Evolutionary conservation across 53 echinoderm and acorn worm species (phyloP), one percentile per base, ranked within the genome.

Genomic region (Holothuria scabra): DNA sequence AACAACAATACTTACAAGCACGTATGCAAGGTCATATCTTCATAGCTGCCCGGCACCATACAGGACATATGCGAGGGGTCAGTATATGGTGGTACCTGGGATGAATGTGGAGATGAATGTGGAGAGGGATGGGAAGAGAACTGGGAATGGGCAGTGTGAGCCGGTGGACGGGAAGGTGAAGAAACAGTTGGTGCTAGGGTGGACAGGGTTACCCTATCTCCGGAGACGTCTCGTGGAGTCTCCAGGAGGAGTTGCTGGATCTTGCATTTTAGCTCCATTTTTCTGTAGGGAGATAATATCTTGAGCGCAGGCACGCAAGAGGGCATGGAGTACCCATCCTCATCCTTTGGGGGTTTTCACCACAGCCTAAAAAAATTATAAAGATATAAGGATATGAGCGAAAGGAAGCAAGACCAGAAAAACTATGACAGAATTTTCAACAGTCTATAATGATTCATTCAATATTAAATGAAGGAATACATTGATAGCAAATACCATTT

Each of bases 211-310:
- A 52, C 76, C 55, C 28, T 46, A 8, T 75, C 46, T 44, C 2
- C 7, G 55, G 48, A 75, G 46, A 46, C 49, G 6, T 75, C 76
- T 46, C 55, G 46, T 75, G 76, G 76, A 48, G 48, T 75, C 76
- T 75, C 48, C 46, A 75, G 52, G 76, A 75, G 52, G 48, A 75
- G 41, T 26, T 75, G 76, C 76, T 75, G 76, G 22, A 75, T 75
- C 52, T 75, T 75, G 49, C 76, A 75, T 75, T 75, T 75, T 28
- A 75, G 76, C 76, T 75, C 76, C 48, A 75, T 75, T 75, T 75
- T 75, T 22, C 52, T 75, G 76, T 75, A 75, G 76, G 76, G n/a
- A 37, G 76, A 75, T 44, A 75, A 28, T 75, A 6, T 46, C 52
- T 52, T 75, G 76, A 75, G 76, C 22, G 76, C 48, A 48, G 76